Evolutionary conservation across 2,113 vertebrate species (phyloP).

Genomic region (Mormyrus iriodes): DNA sequence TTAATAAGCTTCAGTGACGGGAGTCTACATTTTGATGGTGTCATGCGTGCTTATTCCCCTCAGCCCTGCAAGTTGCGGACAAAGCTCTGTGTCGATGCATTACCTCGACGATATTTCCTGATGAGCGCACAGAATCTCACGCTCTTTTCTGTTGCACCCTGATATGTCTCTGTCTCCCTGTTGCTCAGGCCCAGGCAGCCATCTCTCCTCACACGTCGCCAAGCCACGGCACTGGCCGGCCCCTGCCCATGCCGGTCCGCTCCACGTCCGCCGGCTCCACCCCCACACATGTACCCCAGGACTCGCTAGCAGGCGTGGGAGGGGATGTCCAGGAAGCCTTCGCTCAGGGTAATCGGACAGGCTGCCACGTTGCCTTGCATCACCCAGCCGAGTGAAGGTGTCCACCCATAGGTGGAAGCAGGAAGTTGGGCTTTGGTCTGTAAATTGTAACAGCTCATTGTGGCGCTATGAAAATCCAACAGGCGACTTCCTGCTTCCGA

Average conservation of each 20-base stretch:
- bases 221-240: constrained; percentile 57
- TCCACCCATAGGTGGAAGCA: neutral
- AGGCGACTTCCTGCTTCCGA: neutral
- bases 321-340: constrained; percentile 84
- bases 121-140: neutral
- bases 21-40: neutral
- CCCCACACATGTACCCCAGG: constrained; percentile 74
- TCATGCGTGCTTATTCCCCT: neutral
- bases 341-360: constrained; percentile 67
- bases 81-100: neutral
- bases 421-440: neutral
- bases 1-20: neutral
- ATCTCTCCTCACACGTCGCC: constrained; percentile 79
- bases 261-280: constrained; percentile 67
- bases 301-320: constrained; percentile 69
- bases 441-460: neutral
- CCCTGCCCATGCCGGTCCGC: constrained; percentile 68
- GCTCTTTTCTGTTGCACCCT: neutral
- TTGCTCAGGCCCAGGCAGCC: constrained; percentile 74
- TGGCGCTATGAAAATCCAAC: neutral
- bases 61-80: neutral
- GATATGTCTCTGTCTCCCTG: neutral
- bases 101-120: neutral
- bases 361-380: neutral
- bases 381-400: neutral